Conservation (phyloP, 2,888 invertebrate species). For the Perizoma flavofasciatum region DNA sequence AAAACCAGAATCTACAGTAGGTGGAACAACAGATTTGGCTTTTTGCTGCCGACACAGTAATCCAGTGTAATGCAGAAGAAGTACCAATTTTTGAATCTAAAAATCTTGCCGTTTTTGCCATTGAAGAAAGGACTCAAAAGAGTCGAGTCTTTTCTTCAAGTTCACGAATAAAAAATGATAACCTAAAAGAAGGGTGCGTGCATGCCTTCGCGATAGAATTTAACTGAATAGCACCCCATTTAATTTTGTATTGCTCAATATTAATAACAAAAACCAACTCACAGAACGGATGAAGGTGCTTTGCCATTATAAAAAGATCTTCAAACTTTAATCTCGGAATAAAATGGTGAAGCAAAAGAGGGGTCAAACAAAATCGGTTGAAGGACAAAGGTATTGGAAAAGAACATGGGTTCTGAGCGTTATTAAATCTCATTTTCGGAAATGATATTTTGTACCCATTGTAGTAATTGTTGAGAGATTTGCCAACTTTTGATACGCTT, state of each 20-base stretch:
- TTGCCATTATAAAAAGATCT: conserved; percentile 54
- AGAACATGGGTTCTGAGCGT: conserved; percentile 73
- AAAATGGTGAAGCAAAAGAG: conserved; percentile 27
- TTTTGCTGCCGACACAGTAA: no score
- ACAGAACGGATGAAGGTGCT: conserved; percentile 60
- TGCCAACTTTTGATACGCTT: conserved; percentile 50
- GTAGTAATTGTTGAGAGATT: conserved; percentile 48
- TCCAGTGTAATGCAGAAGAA: no score
- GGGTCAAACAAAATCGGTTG: conserved; percentile 51
- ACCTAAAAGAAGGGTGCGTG: conserved; percentile 20
- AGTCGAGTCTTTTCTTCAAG: conserved; percentile 9
- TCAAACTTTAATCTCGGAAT: conserved; percentile 20
- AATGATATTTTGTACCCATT: conserved; percentile 52
- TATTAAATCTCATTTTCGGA: conserved; percentile 76
- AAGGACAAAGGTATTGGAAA: conserved; percentile 68
- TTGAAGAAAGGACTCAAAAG: background rate
- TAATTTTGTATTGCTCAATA: conserved; percentile 40
- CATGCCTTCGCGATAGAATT: conserved; percentile 27
- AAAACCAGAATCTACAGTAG: no score
- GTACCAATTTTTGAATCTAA: no score
- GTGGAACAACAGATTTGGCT: no score
- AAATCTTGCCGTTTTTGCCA: no score
- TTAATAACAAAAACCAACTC: conserved; percentile 70
- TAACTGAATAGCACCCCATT: conserved; percentile 45
- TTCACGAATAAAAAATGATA: conserved; percentile 20